Evolutionary conservation across 2,797 vertebrate species (phyloP).

Genomic region (Chiloscyllium punctatum): DNA sequence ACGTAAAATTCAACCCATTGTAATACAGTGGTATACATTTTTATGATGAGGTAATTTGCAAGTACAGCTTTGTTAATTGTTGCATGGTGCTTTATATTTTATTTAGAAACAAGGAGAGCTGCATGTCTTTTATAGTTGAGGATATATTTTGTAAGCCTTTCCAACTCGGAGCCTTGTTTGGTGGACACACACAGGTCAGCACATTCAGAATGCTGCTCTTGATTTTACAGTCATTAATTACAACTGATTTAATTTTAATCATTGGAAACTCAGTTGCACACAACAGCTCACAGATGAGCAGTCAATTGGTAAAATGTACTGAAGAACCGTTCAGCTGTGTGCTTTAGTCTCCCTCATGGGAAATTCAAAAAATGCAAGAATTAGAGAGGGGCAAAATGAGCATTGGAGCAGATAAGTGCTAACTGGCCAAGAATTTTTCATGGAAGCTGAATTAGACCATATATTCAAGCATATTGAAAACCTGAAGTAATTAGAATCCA

Average conservation of each 20-base stretch:
- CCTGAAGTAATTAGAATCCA: neutral
- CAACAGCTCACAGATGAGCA: neutral
- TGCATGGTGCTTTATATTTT: neutral
- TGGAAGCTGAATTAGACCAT: neutral
- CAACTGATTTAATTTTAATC: constrained; percentile 8
- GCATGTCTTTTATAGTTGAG: neutral
- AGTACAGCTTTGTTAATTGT: neutral
- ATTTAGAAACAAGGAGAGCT: neutral
- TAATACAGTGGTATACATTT: neutral
- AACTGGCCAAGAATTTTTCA: neutral
- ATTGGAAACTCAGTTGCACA: neutral
- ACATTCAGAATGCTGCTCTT: neutral
- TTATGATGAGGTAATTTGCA: neutral
- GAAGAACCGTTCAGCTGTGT: neutral
- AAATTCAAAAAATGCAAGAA: neutral
- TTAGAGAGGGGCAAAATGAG: neutral
- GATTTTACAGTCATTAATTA: constrained; percentile 7
- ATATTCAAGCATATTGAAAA: neutral
- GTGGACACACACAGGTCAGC: neutral
- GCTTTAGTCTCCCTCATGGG: neutral
- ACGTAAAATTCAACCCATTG: too few species aligned
- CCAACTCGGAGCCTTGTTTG: neutral
- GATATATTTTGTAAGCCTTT: neutral
- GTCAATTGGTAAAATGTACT: neutral
- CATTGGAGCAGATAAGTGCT: neutral